Conservation (phyloP, 2,797 vertebrate species). For the Syndactyla subalaris region DNA sequence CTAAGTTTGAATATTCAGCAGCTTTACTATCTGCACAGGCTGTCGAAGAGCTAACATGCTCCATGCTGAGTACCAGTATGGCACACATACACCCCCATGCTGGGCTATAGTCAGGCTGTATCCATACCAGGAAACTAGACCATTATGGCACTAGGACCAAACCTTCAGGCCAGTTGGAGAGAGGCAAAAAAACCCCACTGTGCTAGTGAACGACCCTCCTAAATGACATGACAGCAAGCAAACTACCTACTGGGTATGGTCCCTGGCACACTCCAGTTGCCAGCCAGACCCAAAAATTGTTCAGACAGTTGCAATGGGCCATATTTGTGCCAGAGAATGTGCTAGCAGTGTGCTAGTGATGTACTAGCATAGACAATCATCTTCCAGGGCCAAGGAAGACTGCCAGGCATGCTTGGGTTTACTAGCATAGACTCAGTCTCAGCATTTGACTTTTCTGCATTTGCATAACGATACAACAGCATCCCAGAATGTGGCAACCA, state of each 20-base stretch:
- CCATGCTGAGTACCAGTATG: background rate
- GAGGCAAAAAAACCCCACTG: background rate
- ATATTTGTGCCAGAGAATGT: background rate
- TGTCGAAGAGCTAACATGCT: background rate
- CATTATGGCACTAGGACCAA: background rate
- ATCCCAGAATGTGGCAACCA: background rate
- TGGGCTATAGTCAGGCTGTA: background rate
- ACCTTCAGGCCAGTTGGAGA: background rate
- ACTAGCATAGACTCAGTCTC: background rate
- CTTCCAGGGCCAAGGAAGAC: background rate
- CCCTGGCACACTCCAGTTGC: background rate
- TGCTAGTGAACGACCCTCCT: background rate
- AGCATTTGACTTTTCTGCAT: background rate
- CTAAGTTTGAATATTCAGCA: background rate
- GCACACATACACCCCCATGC: accelerated
- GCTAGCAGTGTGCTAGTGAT: background rate
- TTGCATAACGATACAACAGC: background rate
- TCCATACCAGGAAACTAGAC: background rate
- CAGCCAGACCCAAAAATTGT: background rate
- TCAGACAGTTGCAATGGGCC: background rate
- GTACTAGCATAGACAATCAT: background rate
- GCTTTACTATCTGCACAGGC: background rate
- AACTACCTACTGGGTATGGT: background rate
- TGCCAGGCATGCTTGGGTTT: background rate
- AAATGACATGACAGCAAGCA: background rate